phyloP scores from a whole-genome alignment of 1,140 invertebrate species.

The Bombus ignitus region DNA sequence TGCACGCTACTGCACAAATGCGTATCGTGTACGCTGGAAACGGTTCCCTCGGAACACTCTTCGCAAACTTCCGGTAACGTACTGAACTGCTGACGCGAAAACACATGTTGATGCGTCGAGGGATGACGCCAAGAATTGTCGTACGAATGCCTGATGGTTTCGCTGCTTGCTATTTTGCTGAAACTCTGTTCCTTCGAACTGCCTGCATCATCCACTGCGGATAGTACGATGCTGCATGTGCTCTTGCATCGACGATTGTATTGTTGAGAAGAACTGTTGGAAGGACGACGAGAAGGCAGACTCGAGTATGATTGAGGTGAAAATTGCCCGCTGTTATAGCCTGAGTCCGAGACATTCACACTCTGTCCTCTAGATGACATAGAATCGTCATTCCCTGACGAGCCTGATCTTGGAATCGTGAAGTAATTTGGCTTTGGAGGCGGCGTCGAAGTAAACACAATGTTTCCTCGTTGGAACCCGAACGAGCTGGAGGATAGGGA shows the following conservation, averaged over 20 bases:
- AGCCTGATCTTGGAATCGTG: slow-evolving; percentile 67
- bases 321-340: slow-evolving; percentile 82
- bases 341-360: slow-evolving; percentile 77
- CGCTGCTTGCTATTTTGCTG: slow-evolving; percentile 43
- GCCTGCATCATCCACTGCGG: slow-evolving; percentile 75
- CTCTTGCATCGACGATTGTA: slow-evolving; percentile 84
- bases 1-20: slow-evolving; percentile 80
- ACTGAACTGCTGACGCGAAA: slow-evolving; percentile 72
- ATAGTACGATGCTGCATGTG: slow-evolving; percentile 87
- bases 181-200: slow-evolving; percentile 42
- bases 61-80: slow-evolving; percentile 80
- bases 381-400: slow-evolving; percentile 57
- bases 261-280: slow-evolving; percentile 70
- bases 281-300: slow-evolving; percentile 66
- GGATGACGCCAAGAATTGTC: slow-evolving; percentile 76
- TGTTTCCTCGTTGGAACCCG: slow-evolving; percentile 83
- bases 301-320: slow-evolving; percentile 77
- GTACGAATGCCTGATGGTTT: slow-evolving; percentile 69
- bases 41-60: slow-evolving; percentile 68
- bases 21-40: slow-evolving; percentile 73
- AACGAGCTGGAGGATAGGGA: slow-evolving; percentile 54
- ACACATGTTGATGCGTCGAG: slow-evolving; percentile 68
- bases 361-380: slow-evolving; percentile 49
- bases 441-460: slow-evolving; percentile 83
- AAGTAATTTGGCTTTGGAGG: slow-evolving; percentile 68